Evolutionary conservation across 1,140 invertebrate genomes (phyloP), one percentile per base, ranked within the genome.

Genomic region (Apocrypta bakeri): DNA sequence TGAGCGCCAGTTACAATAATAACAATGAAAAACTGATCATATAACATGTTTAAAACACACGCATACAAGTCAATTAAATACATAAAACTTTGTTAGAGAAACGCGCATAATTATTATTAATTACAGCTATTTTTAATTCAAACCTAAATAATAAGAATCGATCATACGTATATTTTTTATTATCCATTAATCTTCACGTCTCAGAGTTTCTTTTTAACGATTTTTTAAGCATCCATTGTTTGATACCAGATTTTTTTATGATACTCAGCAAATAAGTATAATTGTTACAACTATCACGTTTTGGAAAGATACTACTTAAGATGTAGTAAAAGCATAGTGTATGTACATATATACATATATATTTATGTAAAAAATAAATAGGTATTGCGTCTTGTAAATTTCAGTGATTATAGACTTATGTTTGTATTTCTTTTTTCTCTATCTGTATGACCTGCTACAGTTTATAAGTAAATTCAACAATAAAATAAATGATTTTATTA

Each of bases 291-390:
- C 76, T 72, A 76, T 82, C 33, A 69, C 27, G 24, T 27, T 77
- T 72, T 42, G 25, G 66, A 82, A 71, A 82, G 56, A 42, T 78
- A 83, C 64, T 83, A 79, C 69, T 64, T 63, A 40, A 83, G 33
- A 79, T 79, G 76, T 79, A 83, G 69, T 73, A 74, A 78, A 83
- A 83, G 75, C 69, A 83, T 79, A 79, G 63, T 80, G 82, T 83
- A 83, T 79, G 72, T 83, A 83, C 77, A 83, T 83, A 83, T 79
- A 83, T 79, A 83, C 72, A 83, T 75, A 83, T 79, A 83, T 83
- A 83, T 83, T 79, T 75, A 83, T 83, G 77, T 83, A 80, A 79
- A 82, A 79, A 75, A 83, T 83, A 79, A 83, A 79, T 75, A 75
- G 40, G 71, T 79, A 73, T 83, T 79, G 68, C 77, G 64, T 83